Evolutionary conservation across 1,140 invertebrate genomes (phyloP).

Genomic region (Apis mellifera): Amel_HAv3.1 CM009931.2:8336501-8337000

Average conservation of each 20-base stretch:
- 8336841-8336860: constrained; percentile 54
- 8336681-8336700: constrained; percentile 86
- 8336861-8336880: constrained; percentile 57
- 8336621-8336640: constrained; percentile 89
- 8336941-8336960: constrained; percentile 79
- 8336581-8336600: constrained; percentile 81
- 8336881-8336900: constrained; percentile 66
- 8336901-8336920: constrained; percentile 54
- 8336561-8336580: constrained; percentile 43
- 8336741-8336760: constrained; percentile 83
- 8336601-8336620: constrained; percentile 92
- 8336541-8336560: too few relatives aligned
- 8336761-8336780: constrained; percentile 79
- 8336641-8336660: constrained; percentile 89
- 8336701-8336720: constrained; percentile 88
- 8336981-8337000: constrained; percentile 84
- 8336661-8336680: constrained; percentile 90
- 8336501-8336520: too few relatives aligned
- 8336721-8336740: constrained; percentile 82
- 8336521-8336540: too few relatives aligned
- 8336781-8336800: constrained; percentile 76
- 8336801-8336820: constrained; percentile 82
- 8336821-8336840: constrained; percentile 66
- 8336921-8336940: constrained; percentile 66
- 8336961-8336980: constrained; percentile 89